Evolutionary conservation across 1,140 invertebrate species (phyloP), one percentile per base, ranked within the genome.

Genomic region (Nylanderia fulva): DNA sequence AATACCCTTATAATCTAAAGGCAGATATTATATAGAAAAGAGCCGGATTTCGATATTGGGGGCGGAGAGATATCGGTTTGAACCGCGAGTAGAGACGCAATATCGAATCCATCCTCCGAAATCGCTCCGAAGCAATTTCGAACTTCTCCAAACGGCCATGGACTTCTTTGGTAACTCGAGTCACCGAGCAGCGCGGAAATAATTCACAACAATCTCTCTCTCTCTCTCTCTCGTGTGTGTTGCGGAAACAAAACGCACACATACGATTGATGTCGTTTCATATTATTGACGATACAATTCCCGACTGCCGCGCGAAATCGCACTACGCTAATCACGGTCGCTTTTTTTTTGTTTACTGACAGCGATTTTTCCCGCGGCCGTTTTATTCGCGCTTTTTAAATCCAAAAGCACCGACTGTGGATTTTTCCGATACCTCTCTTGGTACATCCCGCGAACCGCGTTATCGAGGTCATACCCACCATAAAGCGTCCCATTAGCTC

Each of bases 311-410:
- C 52, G 52, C 64, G 66, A 82, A 82, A 82, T 52, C 77, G 52
- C 64, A 42, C 48, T 56, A 56, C 77, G 77, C 77, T 82, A 82
- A 82, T 82, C 36, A 69, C n/a, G 39, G 52, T 29, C 18, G 13
- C 13, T 48, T 15, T 13, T 15, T 45, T 45, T 45, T 42, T 71
- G 77, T 82, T 82, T 71, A 82, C 77, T 18, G 52, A 58, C 45
- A 39, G 52, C 77, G 77, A 82, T 82, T 82, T 82, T 72, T 42
- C 66, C 66, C 77, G 36, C 66, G 52, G 66, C 66, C 52, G 77
- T 82, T 82, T 82, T 82, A 82, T 82, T 82, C 66, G 77, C 77
- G 77, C 77, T 71, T 82, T 82, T 82, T 79, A 79, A 71, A 82
- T 82, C 77, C 66, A 71, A 82, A 82, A 82, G 36, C 77, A 33